phyloP scores from a whole-genome alignment of 2,113 vertebrate genomes.

The Eonycteris spelaea region DNA sequence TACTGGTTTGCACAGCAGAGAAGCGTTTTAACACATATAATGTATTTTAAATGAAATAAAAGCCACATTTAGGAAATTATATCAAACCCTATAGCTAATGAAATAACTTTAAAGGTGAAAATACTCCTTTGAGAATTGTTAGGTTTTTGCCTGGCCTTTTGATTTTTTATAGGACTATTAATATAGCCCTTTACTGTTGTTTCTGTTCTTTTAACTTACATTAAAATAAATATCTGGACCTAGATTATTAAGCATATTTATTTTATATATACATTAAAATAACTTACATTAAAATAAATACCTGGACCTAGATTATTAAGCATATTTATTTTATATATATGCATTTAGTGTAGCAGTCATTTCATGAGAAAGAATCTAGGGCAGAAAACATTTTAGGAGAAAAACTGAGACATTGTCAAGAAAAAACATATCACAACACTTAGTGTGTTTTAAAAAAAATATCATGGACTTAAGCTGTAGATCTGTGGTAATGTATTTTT shows the following conservation, averaged over 20 bases:
- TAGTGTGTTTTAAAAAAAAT: neutral
- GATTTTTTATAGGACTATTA: neutral
- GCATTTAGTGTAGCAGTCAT: neutral
- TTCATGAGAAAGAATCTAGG: neutral
- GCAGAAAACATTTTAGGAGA: neutral
- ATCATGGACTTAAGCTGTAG: neutral
- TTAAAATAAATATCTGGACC: neutral
- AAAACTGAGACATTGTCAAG: neutral
- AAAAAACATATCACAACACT: neutral
- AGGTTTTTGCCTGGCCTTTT: neutral
- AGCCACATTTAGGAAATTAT: neutral
- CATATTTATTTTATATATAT: neutral
- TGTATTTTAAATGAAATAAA: neutral
- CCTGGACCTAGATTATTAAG: neutral
- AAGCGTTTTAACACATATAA: neutral
- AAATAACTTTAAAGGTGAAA: neutral
- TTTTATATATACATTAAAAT: neutral
- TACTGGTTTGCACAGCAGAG: neutral
- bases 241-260: slow-evolving; percentile 17
- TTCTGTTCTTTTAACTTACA: neutral
- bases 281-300: neutral
- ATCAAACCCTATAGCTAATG: neutral
- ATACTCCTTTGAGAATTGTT: neutral
- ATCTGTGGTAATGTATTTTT: neutral
- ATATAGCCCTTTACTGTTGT: neutral